Base-by-base conservation (phyloP, 2,888 invertebrate genomes). In the Polia nebulosa region DNA sequence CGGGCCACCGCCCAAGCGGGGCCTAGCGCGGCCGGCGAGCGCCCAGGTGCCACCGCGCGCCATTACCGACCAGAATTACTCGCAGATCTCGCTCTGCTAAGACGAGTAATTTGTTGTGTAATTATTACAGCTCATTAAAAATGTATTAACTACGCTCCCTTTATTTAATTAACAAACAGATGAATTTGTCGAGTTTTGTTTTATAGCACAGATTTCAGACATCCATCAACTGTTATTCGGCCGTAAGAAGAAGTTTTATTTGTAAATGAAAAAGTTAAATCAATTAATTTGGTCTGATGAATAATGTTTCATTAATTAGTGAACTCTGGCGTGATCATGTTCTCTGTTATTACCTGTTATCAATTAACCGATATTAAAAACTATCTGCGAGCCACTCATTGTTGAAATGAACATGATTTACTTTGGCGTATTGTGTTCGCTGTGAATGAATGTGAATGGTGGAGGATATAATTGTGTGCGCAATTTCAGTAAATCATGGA, bases 31-130 rank as follows among this genome's bases (percentile, higher is more conserved):
- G 11, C 20, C 11, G 20, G 17, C 6, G 34, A 34, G 41, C n/a
- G 86, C 89, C 87, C 94, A 93, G 93, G 92, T 94, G 92, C 87
- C 87, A 88, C 88, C 89, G 85, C 81, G 87, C 85, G 80, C 91
- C 91, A 92, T 94, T 93, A 92, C 89, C 88, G 84, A 85, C 86
- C 89, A 90, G 92, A 92, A 92, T 93, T 91, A 90, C 89, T 89
- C 80, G 68, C 81, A 88, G 83, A 87, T 85, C 86, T 85, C 82
- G 81, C 86, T 84, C 85, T 86, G 79, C 85, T 87, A 84, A 88
- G 88, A 89, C 89, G 86, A 86, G 84, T 91, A 89, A 92, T 93
- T 91, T 89, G 88, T 90, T 90, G 82, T 86, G 87, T 89, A 90
- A 90, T 92, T 91, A 92, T 90, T 90, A 89, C 87, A 88, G 85